These are phyloP conservation scores for Spheniscus mendiculus DNA, from an alignment of 2,113 vertebrate species.

Conservation along the genomic window DNA sequence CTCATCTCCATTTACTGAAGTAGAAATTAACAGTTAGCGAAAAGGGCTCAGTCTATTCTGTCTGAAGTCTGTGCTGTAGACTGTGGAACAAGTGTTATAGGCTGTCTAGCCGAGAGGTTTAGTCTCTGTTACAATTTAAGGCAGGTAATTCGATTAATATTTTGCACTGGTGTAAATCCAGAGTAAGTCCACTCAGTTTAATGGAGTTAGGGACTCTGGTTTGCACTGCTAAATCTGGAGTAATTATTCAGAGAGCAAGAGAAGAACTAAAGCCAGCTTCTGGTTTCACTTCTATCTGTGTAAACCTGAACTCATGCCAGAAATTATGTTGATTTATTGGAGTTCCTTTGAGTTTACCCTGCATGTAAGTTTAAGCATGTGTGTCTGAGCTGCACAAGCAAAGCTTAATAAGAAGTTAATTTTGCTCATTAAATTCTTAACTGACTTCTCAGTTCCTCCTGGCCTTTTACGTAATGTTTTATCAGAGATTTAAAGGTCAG, in stretches of 20 bases:
- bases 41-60: background rate
- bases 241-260: background rate
- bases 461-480: conserved; percentile 52
- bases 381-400: background rate
- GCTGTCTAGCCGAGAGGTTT: background rate
- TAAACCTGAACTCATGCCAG: background rate
- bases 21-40: background rate
- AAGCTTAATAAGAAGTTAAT: background rate
- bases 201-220: background rate
- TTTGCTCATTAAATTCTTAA: conserved; percentile 34
- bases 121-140: background rate
- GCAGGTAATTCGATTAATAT: background rate
- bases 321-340: background rate
- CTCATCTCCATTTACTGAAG: background rate
- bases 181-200: background rate
- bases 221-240: background rate
- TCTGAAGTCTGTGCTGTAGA: background rate
- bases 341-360: background rate
- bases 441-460: background rate
- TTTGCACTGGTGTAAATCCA: background rate
- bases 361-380: background rate
- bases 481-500: conserved; percentile 61
- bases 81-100: background rate
- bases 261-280: background rate
- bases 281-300: background rate